Evolutionary conservation across 2,113 vertebrate species (phyloP).

Genomic region (Sorex araneus): DNA sequence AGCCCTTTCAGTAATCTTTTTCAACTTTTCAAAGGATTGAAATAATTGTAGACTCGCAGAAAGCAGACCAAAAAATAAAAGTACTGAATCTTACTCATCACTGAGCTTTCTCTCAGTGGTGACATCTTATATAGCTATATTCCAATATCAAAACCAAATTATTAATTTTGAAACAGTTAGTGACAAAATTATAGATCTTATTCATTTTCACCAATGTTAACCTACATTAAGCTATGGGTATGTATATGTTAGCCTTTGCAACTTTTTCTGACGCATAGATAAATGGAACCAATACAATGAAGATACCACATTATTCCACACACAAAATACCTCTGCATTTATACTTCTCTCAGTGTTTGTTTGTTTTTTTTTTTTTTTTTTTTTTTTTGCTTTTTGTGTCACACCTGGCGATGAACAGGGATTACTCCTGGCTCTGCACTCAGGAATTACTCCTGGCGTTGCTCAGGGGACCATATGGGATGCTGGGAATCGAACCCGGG

Average conservation of each 20-base stretch:
- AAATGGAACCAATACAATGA: neutral
- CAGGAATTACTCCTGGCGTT: too few relatives aligned
- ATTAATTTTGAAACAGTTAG: neutral
- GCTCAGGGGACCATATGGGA: too few relatives aligned
- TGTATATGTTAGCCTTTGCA: neutral
- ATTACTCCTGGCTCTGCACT: too few relatives aligned
- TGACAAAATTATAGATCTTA: slow-evolving; percentile 40
- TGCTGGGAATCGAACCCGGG: too few relatives aligned
- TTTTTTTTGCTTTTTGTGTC: too few relatives aligned
- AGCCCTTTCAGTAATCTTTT: neutral
- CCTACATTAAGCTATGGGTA: neutral
- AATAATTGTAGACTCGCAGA: slow-evolving; percentile 50
- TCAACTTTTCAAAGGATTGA: slow-evolving; percentile 45
- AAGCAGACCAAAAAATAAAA: slow-evolving; percentile 1
- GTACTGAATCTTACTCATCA: neutral
- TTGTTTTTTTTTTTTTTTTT: too few relatives aligned
- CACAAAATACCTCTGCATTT: neutral
- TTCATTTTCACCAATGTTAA: slow-evolving; percentile 25
- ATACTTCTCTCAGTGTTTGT: neutral
- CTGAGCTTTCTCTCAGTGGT: neutral
- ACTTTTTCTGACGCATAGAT: neutral
- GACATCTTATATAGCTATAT: neutral
- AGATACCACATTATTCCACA: neutral
- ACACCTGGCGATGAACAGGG: too few relatives aligned
- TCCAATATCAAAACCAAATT: slow-evolving; percentile 37